These are phyloP conservation scores for Nematopogon swammerdamellus DNA, from an alignment of 2,888 invertebrate species.

Conservation along the genomic window DNA sequence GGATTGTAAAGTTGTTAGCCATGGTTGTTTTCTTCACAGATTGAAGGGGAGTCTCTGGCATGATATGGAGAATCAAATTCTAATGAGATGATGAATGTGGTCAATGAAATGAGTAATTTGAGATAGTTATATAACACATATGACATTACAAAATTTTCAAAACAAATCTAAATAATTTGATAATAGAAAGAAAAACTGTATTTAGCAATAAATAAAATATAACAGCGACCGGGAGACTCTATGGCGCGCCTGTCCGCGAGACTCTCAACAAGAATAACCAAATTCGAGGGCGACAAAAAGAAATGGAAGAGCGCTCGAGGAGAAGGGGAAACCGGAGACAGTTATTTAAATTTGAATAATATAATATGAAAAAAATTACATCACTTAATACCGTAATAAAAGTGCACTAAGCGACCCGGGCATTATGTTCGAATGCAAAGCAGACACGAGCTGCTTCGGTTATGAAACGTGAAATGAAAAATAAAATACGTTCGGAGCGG, in stretches of 20 bases:
- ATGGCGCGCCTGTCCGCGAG: not conserved
- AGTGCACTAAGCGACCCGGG: conserved; percentile 56
- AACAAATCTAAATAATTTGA: too few relatives aligned
- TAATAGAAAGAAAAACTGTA: too few relatives aligned
- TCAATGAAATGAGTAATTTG: too few relatives aligned
- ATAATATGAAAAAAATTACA: conserved; percentile 60
- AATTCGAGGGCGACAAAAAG: conserved; percentile 48
- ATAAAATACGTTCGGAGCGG: conserved; percentile 47
- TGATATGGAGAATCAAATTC: too few relatives aligned
- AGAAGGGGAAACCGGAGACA: conserved; percentile 53
- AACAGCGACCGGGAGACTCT: not conserved
- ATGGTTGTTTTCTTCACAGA: too few relatives aligned
- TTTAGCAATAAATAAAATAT: too few relatives aligned
- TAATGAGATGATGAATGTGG: too few relatives aligned
- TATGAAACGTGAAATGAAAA: conserved; percentile 57
- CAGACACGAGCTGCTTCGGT: conserved; percentile 48
- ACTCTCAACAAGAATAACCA: conserved; percentile 41
- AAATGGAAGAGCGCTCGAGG: conserved; percentile 41
- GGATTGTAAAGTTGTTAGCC: too few relatives aligned
- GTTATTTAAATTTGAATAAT: conserved; percentile 62
- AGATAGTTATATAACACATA: too few relatives aligned
- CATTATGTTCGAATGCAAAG: conserved; percentile 50
- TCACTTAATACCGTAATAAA: conserved; percentile 60
- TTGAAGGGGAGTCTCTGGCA: too few relatives aligned
- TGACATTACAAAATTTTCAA: too few relatives aligned